Evolutionary conservation across 2,113 vertebrate species (phyloP).

Genomic region (Narcine bancroftii): DNA sequence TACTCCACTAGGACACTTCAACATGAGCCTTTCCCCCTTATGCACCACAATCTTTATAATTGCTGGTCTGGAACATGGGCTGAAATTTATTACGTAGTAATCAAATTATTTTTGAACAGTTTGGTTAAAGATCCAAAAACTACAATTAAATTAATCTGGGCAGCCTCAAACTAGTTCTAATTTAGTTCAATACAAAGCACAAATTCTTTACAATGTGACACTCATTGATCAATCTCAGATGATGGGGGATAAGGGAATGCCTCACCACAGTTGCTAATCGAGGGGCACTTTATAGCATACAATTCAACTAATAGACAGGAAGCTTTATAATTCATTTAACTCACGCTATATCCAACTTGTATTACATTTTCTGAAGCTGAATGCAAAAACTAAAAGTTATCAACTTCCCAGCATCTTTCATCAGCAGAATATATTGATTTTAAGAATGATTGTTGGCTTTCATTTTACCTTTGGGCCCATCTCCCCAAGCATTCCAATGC

Average conservation of each 20-base stretch:
- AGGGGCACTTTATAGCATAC: background rate
- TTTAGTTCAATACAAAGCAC: background rate
- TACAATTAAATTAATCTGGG: background rate
- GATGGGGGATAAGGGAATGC: background rate
- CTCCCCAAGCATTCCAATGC: slow-evolving; percentile 69
- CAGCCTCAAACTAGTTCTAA: background rate
- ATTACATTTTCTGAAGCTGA: background rate
- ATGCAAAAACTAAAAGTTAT: background rate
- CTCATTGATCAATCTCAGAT: background rate
- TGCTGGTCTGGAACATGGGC: background rate
- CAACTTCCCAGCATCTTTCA: background rate
- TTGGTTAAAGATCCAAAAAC: background rate
- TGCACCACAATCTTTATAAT: background rate
- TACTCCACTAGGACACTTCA: background rate
- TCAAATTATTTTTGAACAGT: background rate
- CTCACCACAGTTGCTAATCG: background rate
- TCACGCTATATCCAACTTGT: background rate
- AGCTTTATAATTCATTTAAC: background rate
- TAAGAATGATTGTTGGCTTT: background rate
- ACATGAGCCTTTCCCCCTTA: background rate
- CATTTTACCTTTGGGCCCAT: slow-evolving; percentile 71
- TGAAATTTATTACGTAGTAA: background rate
- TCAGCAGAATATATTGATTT: background rate
- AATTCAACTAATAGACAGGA: background rate
- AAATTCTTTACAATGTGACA: background rate